Base-by-base conservation (phyloP, 2,888 invertebrate species). In the Cistogaster globosa region DNA sequence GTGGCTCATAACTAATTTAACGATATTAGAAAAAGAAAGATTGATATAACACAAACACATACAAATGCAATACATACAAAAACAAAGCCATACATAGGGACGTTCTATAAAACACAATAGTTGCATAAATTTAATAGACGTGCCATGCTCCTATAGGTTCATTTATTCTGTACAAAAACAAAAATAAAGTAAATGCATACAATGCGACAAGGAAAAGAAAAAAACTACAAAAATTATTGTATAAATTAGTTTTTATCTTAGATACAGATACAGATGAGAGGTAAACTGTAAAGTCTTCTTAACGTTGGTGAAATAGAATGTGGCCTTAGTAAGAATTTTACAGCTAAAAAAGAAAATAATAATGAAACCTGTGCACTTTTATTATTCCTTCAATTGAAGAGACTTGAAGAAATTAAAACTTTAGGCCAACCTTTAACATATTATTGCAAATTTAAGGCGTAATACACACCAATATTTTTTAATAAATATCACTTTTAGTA, bases 1-100 rank as follows among this genome's bases (percentile, higher is more conserved):
- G 36, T 62, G 55, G 55, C 76, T 83, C 45, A 48, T 48, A 48
- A 48, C 16, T 48, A 48, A 48, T 48, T 48, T 48, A 48, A 48
- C 16, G n/a, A 48, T 48, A 48, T 12, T 63, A 65, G 26, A 65
- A 36, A 58, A n/a, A 72, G 2, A 22, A 75, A 42, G 38, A 60
- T 32, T 38, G 20, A 58, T 32, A 53, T 32, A 9, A 42, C 20
- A 45, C 16, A 48, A 14, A 68, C 6, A 11, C 9, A 71, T 55
- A 68, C 26, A 72, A 51, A 65, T 38, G 14, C 12, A 42, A 42
- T 14, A 14, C 42, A 14, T 7, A 14, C 14, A 42, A 0, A 42
- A 1, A 14, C 14, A 42, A n/a, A n/a, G n/a, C n/a, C 3, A 14
- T 42, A 14, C 42, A 42, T 42, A 42, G 14, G 42, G 1, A 42